phyloP scores from a whole-genome alignment of 1,140 invertebrate species.

The Temnothorax nylanderi region DNA sequence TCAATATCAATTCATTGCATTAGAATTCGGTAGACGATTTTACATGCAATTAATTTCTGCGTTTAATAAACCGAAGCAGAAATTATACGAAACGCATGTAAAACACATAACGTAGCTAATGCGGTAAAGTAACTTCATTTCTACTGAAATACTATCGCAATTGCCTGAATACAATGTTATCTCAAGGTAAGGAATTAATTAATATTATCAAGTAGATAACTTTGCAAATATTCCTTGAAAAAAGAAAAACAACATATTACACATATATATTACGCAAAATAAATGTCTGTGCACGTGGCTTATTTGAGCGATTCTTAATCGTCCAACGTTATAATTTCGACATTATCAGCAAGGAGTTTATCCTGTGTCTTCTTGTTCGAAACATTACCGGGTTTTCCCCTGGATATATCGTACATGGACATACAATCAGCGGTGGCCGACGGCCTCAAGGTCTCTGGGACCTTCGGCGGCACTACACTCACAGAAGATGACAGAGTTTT shows the following conservation, averaged over 20 bases:
- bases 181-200: neutral
- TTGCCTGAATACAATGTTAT: neutral
- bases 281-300: too few relatives aligned
- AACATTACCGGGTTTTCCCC: constrained; percentile 63
- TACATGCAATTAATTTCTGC: neutral
- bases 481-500: constrained; percentile 73
- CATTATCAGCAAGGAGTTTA: constrained; percentile 77
- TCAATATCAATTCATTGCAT: neutral
- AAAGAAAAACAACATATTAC: neutral
- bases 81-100: neutral
- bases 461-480: constrained; percentile 72
- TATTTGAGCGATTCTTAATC: constrained; percentile 73
- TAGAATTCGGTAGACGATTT: neutral
- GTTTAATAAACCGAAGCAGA: neutral
- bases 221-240: neutral
- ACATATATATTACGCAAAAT: neutral
- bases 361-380: constrained; percentile 62
- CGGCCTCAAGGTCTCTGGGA: constrained; percentile 62
- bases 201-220: neutral
- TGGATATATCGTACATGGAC: constrained; percentile 76
- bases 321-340: constrained; percentile 84
- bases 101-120: neutral
- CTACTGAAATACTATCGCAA: neutral
- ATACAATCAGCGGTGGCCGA: constrained; percentile 66
- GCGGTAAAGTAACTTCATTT: neutral